These are phyloP conservation scores for Rhipidura dahli DNA, from an alignment of 2,113 vertebrate species.

Conservation along the genomic window DNA sequence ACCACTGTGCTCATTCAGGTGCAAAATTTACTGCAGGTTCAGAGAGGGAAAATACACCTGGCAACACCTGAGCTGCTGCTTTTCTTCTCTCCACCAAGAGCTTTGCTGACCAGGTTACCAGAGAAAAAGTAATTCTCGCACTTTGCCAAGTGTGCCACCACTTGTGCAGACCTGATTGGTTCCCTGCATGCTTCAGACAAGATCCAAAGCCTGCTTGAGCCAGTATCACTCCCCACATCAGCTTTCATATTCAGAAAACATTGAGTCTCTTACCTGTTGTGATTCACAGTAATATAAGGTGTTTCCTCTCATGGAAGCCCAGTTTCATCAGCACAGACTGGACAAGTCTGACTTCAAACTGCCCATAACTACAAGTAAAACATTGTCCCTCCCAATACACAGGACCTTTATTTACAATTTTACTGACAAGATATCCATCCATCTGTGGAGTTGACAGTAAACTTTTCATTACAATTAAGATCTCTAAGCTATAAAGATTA, in stretches of 20 bases:
- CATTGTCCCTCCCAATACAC: background rate
- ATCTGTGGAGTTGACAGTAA: background rate
- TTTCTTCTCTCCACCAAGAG: background rate
- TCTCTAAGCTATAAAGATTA: background rate
- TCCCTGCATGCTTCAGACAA: background rate
- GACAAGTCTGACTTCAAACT: background rate
- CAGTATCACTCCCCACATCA: background rate
- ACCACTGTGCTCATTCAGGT: background rate
- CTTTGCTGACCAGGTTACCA: background rate
- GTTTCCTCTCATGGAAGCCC: background rate
- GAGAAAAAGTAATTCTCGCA: background rate
- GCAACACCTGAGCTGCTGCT: background rate
- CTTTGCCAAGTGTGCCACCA: background rate
- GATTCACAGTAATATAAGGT: background rate
- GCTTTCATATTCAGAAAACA: background rate
- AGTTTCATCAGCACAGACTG: background rate
- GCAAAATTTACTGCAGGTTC: background rate
- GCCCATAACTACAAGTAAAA: background rate
- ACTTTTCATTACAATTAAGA: background rate
- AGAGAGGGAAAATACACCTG: background rate
- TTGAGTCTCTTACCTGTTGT: rapidly evolving
- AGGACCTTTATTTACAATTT: background rate
- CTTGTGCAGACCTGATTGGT: background rate
- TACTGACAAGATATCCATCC: background rate
- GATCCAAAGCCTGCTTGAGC: background rate